Evolutionary conservation across 2,113 vertebrate genomes (phyloP).

Genomic region (Catharus bicknelli): DNA sequence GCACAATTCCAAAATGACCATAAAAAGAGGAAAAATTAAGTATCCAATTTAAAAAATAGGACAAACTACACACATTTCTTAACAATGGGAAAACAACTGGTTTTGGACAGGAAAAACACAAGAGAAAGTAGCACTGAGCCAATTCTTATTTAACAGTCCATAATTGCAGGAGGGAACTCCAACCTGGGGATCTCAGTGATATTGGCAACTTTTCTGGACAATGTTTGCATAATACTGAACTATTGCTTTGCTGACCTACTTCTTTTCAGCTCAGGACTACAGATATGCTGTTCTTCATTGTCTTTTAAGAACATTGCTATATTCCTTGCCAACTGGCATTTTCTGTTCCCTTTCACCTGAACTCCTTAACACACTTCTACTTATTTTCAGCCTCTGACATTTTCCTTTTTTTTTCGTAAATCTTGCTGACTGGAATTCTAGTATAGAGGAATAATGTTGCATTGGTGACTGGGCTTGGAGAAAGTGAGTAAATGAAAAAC

Average conservation of each 20-base stretch:
- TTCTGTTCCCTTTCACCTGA: conserved; percentile 22
- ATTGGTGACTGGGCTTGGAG: not conserved
- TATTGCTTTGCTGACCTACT: conserved; percentile 35
- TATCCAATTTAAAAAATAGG: conserved; percentile 44
- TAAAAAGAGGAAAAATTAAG: conserved; percentile 57
- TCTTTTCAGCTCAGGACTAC: conserved; percentile 25
- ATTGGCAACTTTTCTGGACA: conserved; percentile 31
- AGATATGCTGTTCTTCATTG: conserved; percentile 21
- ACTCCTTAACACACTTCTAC: not conserved
- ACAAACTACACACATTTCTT: conserved; percentile 39
- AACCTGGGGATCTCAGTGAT: not conserved
- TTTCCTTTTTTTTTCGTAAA: not conserved
- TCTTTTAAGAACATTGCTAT: not conserved
- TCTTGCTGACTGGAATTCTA: not conserved
- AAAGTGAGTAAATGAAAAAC: not conserved
- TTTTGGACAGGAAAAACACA: conserved; percentile 19
- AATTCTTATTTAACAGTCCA: conserved; percentile 21
- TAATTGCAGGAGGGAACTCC: not conserved
- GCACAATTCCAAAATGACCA: conserved; percentile 38
- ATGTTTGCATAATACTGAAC: not conserved
- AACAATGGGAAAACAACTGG: not conserved
- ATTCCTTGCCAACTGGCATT: not conserved
- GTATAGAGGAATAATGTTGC: not conserved
- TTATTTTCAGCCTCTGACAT: conserved; percentile 17
- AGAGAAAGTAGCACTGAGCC: not conserved